A percentile compares a stretch with the other conserved stretches of the same genome.
phyloP scores from a whole-genome alignment of 2,888 invertebrate genomes.

The Tolmerus cingulatus region DNA sequence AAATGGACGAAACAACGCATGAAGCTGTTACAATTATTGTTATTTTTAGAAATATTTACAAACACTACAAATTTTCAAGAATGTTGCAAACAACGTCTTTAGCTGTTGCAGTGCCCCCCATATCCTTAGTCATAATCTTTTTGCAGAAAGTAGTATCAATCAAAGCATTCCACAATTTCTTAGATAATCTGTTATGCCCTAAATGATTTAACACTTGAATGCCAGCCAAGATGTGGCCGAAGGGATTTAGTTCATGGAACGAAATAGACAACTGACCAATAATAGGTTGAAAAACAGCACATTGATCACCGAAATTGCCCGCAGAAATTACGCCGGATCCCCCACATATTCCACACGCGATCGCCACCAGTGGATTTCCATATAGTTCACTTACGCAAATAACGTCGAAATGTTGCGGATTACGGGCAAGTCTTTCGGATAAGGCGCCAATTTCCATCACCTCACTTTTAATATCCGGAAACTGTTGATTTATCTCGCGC shows the following conservation, averaged over 20 bases:
- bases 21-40: background rate
- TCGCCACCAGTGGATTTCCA: conserved; percentile 55
- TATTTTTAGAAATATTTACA: background rate
- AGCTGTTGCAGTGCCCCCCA: conserved; percentile 52
- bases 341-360: conserved; percentile 55
- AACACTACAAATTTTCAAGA: background rate
- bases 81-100: conserved; percentile 54
- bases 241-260: conserved; percentile 52
- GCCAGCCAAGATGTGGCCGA: conserved; percentile 54
- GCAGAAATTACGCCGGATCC: conserved; percentile 56
- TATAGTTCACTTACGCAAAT: conserved; percentile 55
- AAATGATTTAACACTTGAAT: conserved; percentile 53
- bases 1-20: no score
- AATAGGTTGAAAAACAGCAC: conserved; percentile 58
- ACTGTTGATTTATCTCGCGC: conserved; percentile 46
- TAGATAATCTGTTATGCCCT: conserved; percentile 50
- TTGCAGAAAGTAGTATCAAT: conserved; percentile 52
- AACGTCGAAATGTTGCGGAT: conserved; percentile 54
- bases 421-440: conserved; percentile 48
- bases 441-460: conserved; percentile 44
- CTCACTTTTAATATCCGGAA: conserved; percentile 51
- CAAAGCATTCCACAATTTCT: conserved; percentile 51
- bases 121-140: conserved; percentile 53
- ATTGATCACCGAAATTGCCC: conserved; percentile 53
- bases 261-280: conserved; percentile 56